These are phyloP conservation scores for Styela clava DNA, from an alignment of 23 tunicate genomes.

Conservation along the genomic window DNA sequence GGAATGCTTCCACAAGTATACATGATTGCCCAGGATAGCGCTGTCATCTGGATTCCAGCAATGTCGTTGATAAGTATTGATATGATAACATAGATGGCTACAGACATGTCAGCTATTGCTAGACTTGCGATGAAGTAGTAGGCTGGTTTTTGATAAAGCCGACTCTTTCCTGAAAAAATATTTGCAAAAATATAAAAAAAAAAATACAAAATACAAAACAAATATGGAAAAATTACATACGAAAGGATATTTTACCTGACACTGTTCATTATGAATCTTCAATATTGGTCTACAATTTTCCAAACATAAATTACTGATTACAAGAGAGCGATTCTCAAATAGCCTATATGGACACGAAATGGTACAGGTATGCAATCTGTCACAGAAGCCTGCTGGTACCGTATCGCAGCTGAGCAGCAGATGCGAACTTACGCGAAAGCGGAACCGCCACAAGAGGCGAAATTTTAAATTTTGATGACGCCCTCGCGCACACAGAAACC, in stretches of 20 bases:
- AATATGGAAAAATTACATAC: not conserved
- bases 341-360: too few species aligned
- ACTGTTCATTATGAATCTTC: not conserved
- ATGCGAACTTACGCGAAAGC: too few species aligned
- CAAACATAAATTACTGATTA: too few species aligned
- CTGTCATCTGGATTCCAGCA: constrained; percentile 36
- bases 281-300: too few species aligned
- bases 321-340: too few species aligned
- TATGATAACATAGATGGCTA: constrained; percentile 20
- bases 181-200: not conserved
- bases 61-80: constrained; percentile 6
- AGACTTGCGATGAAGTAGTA: constrained; percentile 55
- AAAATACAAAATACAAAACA: not conserved
- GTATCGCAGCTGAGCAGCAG: too few species aligned
- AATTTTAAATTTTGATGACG: too few species aligned
- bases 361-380: too few species aligned
- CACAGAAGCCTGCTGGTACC: too few species aligned
- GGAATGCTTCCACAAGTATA: constrained; percentile 59
- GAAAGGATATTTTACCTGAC: not conserved
- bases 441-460: too few species aligned
- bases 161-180: constrained; percentile 25
- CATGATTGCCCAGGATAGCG: constrained; percentile 52
- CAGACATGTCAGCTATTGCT: constrained; percentile 45
- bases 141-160: constrained; percentile 59
- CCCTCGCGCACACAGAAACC: too few species aligned